A percentile compares a stretch with the other conserved stretches of the same genome.
These are phyloP conservation scores for Atlantisia rogersi DNA, from an alignment of 2,113 vertebrate species.

Conservation along the genomic window DNA sequence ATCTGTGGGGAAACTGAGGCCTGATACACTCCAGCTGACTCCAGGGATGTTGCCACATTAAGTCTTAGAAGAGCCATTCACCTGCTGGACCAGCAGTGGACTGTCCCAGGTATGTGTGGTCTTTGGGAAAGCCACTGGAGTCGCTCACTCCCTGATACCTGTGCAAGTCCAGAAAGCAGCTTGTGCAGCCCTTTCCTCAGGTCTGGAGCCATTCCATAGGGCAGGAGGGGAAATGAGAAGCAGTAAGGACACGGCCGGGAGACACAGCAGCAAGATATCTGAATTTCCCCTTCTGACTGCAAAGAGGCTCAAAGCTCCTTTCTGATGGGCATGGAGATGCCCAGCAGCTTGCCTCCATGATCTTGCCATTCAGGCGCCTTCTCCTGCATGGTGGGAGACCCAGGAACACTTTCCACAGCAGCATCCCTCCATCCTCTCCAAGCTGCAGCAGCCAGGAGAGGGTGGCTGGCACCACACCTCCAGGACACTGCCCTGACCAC, in stretches of 20 bases:
- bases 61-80: background rate
- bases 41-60: background rate
- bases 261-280: background rate
- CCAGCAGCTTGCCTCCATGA: background rate
- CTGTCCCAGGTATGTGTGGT: background rate
- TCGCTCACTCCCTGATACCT: background rate
- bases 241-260: background rate
- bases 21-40: background rate
- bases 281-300: background rate
- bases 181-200: background rate
- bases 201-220: background rate
- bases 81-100: background rate
- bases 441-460: background rate
- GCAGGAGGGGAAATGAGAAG: background rate
- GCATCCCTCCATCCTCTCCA: background rate
- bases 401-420: background rate
- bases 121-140: background rate
- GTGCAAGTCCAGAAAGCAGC: background rate
- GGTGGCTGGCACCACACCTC: background rate
- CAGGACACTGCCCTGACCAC: background rate
- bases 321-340: fast-evolving
- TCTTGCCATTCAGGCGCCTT: background rate
- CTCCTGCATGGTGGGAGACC: background rate
- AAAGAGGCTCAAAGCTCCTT: background rate
- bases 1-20: background rate